A percentile compares a stretch with the other conserved stretches of the same genome.
phyloP scores from a whole-genome alignment of 2,113 vertebrate species.

The Thalassoma bifasciatum region DNA sequence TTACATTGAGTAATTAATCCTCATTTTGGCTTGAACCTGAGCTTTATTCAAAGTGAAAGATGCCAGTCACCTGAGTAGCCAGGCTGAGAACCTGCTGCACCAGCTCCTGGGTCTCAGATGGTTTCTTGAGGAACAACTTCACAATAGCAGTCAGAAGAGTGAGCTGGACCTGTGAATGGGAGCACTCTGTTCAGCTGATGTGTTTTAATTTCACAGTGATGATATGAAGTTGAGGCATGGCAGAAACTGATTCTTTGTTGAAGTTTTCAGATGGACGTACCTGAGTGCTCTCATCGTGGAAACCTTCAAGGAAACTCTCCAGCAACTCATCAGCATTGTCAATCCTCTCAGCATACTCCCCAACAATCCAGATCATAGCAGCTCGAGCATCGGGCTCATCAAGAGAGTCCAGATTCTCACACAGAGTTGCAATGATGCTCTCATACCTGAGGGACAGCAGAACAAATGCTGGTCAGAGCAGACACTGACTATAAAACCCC shows the following conservation, averaged over 20 bases:
- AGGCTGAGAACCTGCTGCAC: conserved; percentile 97
- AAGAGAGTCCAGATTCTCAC: conserved; percentile 97
- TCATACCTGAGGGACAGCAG: conserved; percentile 87
- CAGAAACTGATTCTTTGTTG: neutral
- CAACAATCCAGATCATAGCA: conserved; percentile 99
- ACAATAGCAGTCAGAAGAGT: conserved; percentile 96
- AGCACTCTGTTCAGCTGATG: neutral
- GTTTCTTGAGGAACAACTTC: conserved; percentile 96
- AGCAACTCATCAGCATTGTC: conserved; percentile 98
- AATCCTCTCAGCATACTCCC: conserved; percentile 97
- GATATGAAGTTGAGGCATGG: too few relatives aligned
- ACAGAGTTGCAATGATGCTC: conserved; percentile 98
- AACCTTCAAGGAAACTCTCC: conserved; percentile 98
- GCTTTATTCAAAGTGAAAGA: neutral
- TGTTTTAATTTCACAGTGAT: neutral
- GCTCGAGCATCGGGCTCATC: conserved; percentile 97
- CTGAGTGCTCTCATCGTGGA: conserved; percentile 99
- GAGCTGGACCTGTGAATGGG: conserved; percentile 89
- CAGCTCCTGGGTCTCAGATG: conserved; percentile 96
- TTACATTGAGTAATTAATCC: neutral
- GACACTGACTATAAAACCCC: neutral
- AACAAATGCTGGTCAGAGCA: neutral
- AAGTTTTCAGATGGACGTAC: conserved; percentile 66
- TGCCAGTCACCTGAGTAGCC: conserved; percentile 91
- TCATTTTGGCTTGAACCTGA: neutral